Evolutionary conservation across 2,888 invertebrate species (phyloP), one percentile per base, ranked within the genome.

Genomic region (Ormyrus labotus): DNA sequence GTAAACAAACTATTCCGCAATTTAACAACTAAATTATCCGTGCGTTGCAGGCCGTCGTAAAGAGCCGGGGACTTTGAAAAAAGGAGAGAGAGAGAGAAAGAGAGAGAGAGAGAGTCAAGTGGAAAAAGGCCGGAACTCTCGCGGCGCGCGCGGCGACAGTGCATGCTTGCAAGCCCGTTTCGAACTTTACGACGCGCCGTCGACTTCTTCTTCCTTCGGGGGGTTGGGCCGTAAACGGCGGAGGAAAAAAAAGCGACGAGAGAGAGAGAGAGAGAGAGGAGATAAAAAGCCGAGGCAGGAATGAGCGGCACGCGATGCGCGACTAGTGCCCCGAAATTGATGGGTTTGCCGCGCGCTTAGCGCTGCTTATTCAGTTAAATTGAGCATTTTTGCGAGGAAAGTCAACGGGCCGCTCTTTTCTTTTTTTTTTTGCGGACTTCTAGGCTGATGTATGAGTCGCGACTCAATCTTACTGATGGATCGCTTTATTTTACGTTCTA

Each of bases 1-100:
- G 53, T 73, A 71, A 78, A 78, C 65, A 67, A 67, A 68, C 60
- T 63, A 55, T 73, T 78, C 63, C 61, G 72, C 68, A 78, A 73
- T 78, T 68, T 68, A 78, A 73, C 68, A 61, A 63, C 72, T 68
- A 68, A 61, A 73, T 78, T 68, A 68, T 73, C 63, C 51, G 6
- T n/a, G 53, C 68, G 63, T 47, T 47, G 7, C 45, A 34, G 13
- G 19, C 13, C 13, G 53, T 45, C 78, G 69, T 69, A 77, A 77
- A 63, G 11, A 5, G 47, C 50, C 5, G n/a, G 7, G 0, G n/a
- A 34, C 34, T 34, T 34, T 34, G 34, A 45, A 55, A 55, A 55
- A 67, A 53, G 7, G 5, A n/a, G 58, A 6, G 53, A 53, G 48
- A 60, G 19, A 68, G 9, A 19, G 61, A 13, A n/a, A n/a, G n/a